These are phyloP conservation scores for Drosophila histrio DNA, from an alignment of 2,888 invertebrate species.

Conservation along the genomic window DNA sequence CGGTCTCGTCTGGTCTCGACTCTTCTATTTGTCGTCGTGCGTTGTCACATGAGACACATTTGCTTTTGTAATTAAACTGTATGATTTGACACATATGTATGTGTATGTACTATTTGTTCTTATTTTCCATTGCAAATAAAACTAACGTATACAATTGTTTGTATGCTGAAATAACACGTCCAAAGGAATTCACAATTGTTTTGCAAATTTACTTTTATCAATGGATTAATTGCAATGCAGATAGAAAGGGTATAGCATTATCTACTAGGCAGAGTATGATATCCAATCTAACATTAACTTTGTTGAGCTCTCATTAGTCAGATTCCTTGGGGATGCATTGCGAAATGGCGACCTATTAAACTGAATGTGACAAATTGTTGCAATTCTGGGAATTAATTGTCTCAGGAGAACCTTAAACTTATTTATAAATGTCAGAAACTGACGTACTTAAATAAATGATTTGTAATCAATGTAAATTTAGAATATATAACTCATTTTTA, in stretches of 20 bases:
- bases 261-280: not conserved
- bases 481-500: not conserved
- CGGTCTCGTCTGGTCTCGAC: not conserved
- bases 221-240: slow-evolving; percentile 5
- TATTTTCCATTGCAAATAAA: not conserved
- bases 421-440: slow-evolving; percentile 10
- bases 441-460: slow-evolving; percentile 8
- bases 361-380: not conserved
- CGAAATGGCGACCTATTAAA: not conserved
- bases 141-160: not conserved
- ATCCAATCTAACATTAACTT: not conserved
- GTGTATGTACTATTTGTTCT: not conserved
- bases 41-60: slow-evolving; percentile 24
- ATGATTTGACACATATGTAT: slow-evolving; percentile 12
- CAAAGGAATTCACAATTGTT: slow-evolving; percentile 13
- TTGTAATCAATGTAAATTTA: slow-evolving; percentile 1
- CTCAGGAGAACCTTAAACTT: not conserved
- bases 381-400: not conserved
- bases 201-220: slow-evolving; percentile 12
- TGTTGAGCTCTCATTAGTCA: not conserved
- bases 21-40: slow-evolving; percentile 5
- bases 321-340: not conserved
- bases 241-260: not conserved
- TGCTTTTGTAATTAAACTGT: slow-evolving; percentile 53
- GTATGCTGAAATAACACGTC: not conserved